Evolutionary conservation across 1,140 invertebrate genomes (phyloP).

Genomic region (Cydia fagiglandana): DNA sequence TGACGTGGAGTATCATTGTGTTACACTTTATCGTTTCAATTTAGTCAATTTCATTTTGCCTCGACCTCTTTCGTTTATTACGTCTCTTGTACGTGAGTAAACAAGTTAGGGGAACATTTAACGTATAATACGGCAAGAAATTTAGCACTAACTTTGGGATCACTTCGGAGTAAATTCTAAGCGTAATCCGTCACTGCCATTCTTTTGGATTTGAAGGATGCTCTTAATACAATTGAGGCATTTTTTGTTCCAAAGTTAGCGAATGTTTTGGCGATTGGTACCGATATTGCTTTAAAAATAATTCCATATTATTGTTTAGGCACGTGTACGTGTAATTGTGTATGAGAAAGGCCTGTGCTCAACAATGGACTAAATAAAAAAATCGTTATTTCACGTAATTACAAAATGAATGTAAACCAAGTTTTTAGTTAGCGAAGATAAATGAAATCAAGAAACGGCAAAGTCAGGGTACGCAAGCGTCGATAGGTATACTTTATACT

Average conservation of each 20-base stretch:
- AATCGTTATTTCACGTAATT: too few species aligned
- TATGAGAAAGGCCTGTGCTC: too few species aligned
- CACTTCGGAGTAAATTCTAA: constrained; percentile 27
- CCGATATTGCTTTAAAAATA: background rate
- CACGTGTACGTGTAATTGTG: too few species aligned
- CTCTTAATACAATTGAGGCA: constrained; percentile 20
- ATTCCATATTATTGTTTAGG: too few species aligned
- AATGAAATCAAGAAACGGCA: background rate
- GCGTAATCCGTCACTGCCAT: constrained; percentile 27
- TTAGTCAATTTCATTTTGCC: constrained; percentile 23
- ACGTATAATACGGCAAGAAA: constrained; percentile 17
- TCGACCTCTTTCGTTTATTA: constrained; percentile 8
- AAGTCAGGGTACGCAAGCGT: background rate
- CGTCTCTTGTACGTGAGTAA: constrained; percentile 26
- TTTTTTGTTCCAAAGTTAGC: constrained; percentile 4
- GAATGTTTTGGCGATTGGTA: background rate
- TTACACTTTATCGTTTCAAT: constrained; percentile 17
- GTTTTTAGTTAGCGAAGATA: background rate
- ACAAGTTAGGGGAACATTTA: constrained; percentile 17
- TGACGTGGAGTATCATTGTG: constrained; percentile 13
- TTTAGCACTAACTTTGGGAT: constrained; percentile 25
- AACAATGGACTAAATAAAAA: too few species aligned
- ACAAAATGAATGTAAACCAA: background rate
- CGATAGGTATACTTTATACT: background rate
- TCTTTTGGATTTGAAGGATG: constrained; percentile 11